Conservation (phyloP, 2,797 vertebrate genomes). For the Anabas testudineus region DNA sequence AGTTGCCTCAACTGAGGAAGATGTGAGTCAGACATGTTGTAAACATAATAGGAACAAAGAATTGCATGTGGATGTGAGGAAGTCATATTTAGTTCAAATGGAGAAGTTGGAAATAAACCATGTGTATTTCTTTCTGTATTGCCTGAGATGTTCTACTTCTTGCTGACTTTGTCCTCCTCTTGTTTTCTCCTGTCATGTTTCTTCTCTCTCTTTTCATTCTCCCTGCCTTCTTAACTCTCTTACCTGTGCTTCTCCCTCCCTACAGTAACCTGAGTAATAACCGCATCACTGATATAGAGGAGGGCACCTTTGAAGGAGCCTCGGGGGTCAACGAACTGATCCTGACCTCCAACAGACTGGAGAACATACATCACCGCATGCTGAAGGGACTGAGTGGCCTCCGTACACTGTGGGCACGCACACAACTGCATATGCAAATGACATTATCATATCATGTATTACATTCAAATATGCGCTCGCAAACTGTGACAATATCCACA, state of each 20-base stretch:
- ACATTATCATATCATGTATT: constrained; percentile 14
- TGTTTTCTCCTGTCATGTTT: background rate
- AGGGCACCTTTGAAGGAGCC: constrained; percentile 96
- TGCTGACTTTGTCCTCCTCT: constrained; percentile 22
- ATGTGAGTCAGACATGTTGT: constrained; percentile 88
- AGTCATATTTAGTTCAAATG: constrained; percentile 42
- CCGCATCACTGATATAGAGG: constrained; percentile 98
- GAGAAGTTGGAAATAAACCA: constrained; percentile 16
- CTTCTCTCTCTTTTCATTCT: background rate
- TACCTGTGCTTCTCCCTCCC: background rate
- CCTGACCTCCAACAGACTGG: constrained; percentile 94
- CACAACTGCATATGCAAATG: constrained; percentile 42
- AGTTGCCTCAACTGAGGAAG: constrained; percentile 96
- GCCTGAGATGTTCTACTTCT: background rate
- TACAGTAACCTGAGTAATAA: constrained; percentile 97
- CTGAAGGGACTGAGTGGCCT: constrained; percentile 94
- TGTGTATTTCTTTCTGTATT: constrained; percentile 5
- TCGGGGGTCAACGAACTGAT: constrained; percentile 94
- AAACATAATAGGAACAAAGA: constrained; percentile 28
- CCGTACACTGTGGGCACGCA: constrained; percentile 92
- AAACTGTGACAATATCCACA: constrained; percentile 11
- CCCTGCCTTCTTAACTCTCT: constrained; percentile 9
- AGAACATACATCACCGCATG: constrained; percentile 93
- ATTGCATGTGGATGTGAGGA: constrained; percentile 14
- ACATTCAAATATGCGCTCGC: constrained; percentile 35